phyloP scores from a whole-genome alignment of 2,797 vertebrate genomes.

The Gouania willdenowi region DNA sequence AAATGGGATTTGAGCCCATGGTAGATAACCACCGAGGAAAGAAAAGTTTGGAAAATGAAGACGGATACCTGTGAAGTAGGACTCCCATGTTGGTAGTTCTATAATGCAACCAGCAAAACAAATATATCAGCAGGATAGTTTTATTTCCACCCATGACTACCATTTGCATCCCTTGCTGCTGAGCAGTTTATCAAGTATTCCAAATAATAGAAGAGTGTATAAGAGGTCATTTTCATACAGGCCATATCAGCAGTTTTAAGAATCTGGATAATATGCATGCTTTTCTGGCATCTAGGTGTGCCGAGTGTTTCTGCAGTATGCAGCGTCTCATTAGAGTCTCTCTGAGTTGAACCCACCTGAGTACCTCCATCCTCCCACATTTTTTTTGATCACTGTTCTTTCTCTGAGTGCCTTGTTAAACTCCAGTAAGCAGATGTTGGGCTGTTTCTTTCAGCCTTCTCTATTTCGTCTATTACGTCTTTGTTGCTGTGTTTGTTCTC shows the following conservation, averaged over 20 bases:
- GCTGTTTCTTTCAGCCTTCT: slow-evolving; percentile 23
- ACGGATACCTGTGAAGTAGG: slow-evolving; percentile 2
- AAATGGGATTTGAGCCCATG: too few relatives aligned
- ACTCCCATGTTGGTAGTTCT: slow-evolving; percentile 34
- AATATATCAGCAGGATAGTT: slow-evolving; percentile 35
- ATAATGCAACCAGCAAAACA: slow-evolving; percentile 27
- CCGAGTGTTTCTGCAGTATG: neutral
- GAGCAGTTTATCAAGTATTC: slow-evolving; percentile 29
- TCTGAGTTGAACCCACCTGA: slow-evolving; percentile 38
- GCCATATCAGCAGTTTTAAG: slow-evolving; percentile 19
- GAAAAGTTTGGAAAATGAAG: slow-evolving; percentile 16
- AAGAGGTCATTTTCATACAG: slow-evolving; percentile 17
- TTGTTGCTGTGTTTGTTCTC: slow-evolving; percentile 37
- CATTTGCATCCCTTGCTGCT: slow-evolving; percentile 17
- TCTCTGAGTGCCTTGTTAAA: slow-evolving; percentile 54
- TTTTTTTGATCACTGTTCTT: slow-evolving; percentile 25
- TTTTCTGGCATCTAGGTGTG: slow-evolving; percentile 1
- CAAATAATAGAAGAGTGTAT: slow-evolving; percentile 17
- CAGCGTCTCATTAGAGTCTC: slow-evolving; percentile 26
- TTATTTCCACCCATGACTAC: slow-evolving; percentile 23
- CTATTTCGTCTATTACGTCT: slow-evolving; percentile 26
- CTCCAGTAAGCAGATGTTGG: slow-evolving; percentile 49
- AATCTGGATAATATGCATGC: slow-evolving; percentile 15
- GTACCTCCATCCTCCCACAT: slow-evolving; percentile 38
- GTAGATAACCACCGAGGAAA: too few relatives aligned